phyloP scores from a whole-genome alignment of 2,113 vertebrate species.

The Lanius ludovicianus region DNA sequence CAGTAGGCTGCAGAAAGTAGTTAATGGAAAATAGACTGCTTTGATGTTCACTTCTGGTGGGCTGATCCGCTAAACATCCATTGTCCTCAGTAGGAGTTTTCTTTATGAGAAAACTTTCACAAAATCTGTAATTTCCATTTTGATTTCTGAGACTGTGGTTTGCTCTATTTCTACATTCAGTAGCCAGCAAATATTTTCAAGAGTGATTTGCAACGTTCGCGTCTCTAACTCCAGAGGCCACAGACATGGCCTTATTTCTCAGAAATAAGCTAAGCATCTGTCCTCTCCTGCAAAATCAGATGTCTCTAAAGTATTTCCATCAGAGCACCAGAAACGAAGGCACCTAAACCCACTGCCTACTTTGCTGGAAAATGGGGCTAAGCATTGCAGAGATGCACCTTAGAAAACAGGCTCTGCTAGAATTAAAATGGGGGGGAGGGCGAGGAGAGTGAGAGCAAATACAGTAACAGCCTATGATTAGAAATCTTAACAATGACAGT shows the following conservation, averaged over 20 bases:
- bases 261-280: background rate
- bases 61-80: conserved; percentile 52
- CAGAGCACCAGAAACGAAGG: background rate
- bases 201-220: background rate
- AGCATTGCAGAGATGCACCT: conserved; percentile 22
- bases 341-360: background rate
- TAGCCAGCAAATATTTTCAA: conserved; percentile 25
- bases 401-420: background rate
- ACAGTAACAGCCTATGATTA: conserved; percentile 52
- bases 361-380: background rate
- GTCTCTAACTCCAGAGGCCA: background rate
- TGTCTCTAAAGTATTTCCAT: background rate
- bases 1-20: conserved; percentile 57
- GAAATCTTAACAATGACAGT: conserved; percentile 49
- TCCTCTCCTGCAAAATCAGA: background rate
- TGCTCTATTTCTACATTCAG: conserved; percentile 3
- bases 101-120: conserved; percentile 44
- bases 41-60: conserved; percentile 64
- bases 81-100: conserved; percentile 48
- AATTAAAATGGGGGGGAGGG: conserved; percentile 1
- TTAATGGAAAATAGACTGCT: conserved; percentile 59
- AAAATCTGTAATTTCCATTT: conserved; percentile 54
- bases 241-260: background rate
- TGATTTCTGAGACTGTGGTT: conserved; percentile 50
- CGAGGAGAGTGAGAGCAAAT: conserved; percentile 2